Base-by-base conservation (phyloP, 2,797 vertebrate genomes). In the Phrynocephalus forsythii region DNA sequence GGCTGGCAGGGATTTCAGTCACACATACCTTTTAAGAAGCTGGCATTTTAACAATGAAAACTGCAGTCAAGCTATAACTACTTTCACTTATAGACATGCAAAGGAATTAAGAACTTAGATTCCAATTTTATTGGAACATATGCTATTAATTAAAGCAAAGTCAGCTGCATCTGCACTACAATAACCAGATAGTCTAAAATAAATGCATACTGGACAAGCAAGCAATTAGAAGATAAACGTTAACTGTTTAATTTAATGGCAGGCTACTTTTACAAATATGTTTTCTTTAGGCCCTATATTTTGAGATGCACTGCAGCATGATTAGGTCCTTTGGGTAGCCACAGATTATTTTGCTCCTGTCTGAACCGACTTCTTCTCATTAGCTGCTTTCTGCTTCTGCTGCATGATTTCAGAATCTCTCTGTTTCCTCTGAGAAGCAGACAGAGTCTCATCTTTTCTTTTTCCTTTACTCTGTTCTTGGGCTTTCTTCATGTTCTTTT, bases 341-440 rank as follows among this genome's bases (percentile, higher is more conserved):
- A n/a, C 85, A 71, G 38, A 77, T 96, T 94, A 96, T 91, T 97
- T 96, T 85, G 94, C 87, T 93, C 90, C 95, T 84, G 92, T 80
- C 87, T 97, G 96, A 90, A 96, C 73, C 88, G 95, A 95, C 73
- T 97, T 97, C 93, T 95, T 97, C 91, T 97, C 96, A 92, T 97
- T 95, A 81, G 96, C 96, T 3, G 93, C 95, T 88, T 96, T 97
- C 90, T 97, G 97, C 88, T 97, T 97, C 86, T 97, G 96, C 83
- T 97, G 96, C 97, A 97, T 97, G 68, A 97, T 97, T 95, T 97
- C 97, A 92, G 96, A 95, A 84, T 97, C 96, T 91, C 97, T 96
- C 84, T 97, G 97, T 89, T 96, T 97, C 88, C 97, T 96, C 91
- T 97, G 96, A 91, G 96, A 96, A 66, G 96, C 87, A 87, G 96